Conservation (phyloP, 92 coral and sea anemone genomes). For the Siderastrea siderea region DNA sequence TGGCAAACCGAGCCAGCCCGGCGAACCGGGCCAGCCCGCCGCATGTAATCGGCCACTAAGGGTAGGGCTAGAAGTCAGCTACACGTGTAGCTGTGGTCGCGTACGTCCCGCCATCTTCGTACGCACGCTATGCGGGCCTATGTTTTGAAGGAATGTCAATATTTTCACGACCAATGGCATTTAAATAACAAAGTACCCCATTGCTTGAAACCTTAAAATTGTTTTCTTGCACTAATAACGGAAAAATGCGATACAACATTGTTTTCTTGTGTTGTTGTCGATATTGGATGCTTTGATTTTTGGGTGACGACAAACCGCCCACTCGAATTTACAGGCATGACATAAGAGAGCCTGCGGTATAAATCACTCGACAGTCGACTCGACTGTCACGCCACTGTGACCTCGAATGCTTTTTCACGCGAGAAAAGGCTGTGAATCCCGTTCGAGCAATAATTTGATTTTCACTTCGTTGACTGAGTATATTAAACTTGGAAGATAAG, state of each 20-base stretch:
- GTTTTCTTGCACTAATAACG: too few relatives aligned
- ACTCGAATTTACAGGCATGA: neutral
- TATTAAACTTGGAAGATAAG: neutral
- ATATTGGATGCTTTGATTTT: neutral
- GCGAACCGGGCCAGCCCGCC: too few relatives aligned
- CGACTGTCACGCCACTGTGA: neutral
- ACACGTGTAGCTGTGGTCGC: too few relatives aligned
- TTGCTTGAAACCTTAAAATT: too few relatives aligned
- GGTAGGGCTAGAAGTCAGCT: too few relatives aligned
- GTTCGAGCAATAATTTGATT: too few relatives aligned
- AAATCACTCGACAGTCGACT: neutral
- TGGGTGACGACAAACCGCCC: conserved; percentile 21
- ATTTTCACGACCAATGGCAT: too few relatives aligned
- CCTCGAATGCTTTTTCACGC: neutral
- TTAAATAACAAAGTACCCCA: too few relatives aligned
- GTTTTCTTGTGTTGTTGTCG: neutral
- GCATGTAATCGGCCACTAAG: too few relatives aligned
- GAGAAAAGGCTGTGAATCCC: neutral
- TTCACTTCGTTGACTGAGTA: neutral
- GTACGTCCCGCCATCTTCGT: too few relatives aligned
- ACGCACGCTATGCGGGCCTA: neutral
- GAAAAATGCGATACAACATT: neutral
- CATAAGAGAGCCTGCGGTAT: too few relatives aligned
- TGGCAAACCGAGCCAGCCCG: too few relatives aligned
- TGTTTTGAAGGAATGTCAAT: neutral